phyloP scores from a whole-genome alignment of 2,113 vertebrate species.

The Colistium nudipinnis region DNA sequence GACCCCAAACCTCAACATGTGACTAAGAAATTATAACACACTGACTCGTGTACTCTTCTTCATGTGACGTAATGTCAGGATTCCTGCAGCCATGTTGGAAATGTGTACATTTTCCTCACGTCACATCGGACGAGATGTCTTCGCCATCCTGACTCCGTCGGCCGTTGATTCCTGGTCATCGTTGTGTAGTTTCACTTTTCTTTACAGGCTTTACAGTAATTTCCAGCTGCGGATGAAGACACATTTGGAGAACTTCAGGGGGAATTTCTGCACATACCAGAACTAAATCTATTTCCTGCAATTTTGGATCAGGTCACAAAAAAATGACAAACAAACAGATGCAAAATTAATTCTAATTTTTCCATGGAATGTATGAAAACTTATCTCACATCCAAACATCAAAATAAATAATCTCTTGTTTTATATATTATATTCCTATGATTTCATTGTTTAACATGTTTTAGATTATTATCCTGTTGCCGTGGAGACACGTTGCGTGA shows the following conservation, averaged over 20 bases:
- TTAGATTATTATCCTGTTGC: no score
- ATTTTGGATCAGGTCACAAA: no score
- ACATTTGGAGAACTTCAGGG: not conserved
- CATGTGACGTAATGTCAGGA: slow-evolving; percentile 26
- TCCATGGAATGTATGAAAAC: no score
- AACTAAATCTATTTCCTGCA: no score
- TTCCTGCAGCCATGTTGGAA: slow-evolving; percentile 25
- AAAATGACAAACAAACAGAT: no score
- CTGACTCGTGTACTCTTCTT: not conserved
- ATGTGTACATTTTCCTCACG: no score
- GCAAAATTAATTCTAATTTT: no score
- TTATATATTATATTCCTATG: no score
- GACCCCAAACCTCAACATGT: slow-evolving; percentile 31
- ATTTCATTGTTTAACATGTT: no score
- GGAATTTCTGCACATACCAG: not conserved
- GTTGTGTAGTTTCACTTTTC: not conserved
- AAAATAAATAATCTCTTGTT: no score
- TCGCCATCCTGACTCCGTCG: not conserved
- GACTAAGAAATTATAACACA: slow-evolving; percentile 3
- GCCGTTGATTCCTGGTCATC: not conserved
- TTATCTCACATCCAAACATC: no score
- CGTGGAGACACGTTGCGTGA: not conserved
- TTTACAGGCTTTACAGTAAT: not conserved
- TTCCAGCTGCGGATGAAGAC: not conserved
- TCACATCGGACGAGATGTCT: not conserved